Evolutionary conservation across 2,113 vertebrate genomes (phyloP).

Genomic region (Cettia cetti): DNA sequence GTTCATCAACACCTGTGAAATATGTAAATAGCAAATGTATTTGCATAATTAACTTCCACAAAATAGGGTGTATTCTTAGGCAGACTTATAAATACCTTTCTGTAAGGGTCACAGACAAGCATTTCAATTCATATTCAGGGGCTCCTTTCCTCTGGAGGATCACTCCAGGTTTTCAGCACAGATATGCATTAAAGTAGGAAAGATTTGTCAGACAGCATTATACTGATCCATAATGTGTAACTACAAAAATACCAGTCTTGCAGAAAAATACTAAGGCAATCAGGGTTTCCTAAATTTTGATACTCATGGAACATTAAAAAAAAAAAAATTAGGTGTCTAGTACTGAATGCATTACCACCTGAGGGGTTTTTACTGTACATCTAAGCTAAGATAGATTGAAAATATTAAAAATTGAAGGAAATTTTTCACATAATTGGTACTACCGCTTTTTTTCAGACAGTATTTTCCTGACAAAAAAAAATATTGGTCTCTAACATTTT

Average conservation of each 20-base stretch:
- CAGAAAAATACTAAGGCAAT: background rate
- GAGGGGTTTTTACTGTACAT: background rate
- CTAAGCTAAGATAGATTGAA: background rate
- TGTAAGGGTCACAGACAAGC: background rate
- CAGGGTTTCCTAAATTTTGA: background rate
- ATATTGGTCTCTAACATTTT: background rate
- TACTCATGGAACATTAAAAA: background rate
- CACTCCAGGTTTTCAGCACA: background rate
- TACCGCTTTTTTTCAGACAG: background rate
- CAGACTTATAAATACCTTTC: background rate
- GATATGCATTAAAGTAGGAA: background rate
- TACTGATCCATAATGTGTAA: background rate
- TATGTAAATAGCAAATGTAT: background rate
- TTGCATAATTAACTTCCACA: background rate
- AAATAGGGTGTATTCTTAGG: background rate
- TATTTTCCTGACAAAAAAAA: background rate
- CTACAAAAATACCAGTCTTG: background rate
- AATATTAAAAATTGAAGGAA: background rate
- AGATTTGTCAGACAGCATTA: background rate
- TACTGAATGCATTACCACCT: background rate
- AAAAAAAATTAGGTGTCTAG: background rate
- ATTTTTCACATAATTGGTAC: background rate
- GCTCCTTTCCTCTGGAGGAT: background rate
- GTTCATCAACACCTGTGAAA: background rate
- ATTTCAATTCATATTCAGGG: background rate